Percentiles rank a stretch among this genome's conserved stretches.
Conservation (phyloP, 2,797 vertebrate genomes). For the Agapornis canus region DNA sequence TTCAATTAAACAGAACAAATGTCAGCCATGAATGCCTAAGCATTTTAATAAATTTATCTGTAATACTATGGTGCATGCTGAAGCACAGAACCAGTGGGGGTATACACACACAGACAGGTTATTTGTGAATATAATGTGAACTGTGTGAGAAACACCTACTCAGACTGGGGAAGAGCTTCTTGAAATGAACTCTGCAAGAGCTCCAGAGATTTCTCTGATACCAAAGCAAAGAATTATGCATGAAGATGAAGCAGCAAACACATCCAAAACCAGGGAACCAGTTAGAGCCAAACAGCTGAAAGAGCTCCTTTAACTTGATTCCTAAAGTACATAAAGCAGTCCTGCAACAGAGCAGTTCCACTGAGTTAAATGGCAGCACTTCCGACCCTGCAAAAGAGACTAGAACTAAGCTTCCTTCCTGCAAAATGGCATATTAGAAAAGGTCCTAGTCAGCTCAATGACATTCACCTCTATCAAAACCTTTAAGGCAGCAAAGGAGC, state of each 20-base stretch:
- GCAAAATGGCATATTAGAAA: background rate
- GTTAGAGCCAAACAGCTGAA: background rate
- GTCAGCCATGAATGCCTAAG: conserved; percentile 57
- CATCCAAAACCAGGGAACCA: background rate
- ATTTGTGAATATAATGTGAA: conserved; percentile 24
- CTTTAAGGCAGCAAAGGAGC: background rate
- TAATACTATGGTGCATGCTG: conserved; percentile 37
- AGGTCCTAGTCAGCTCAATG: background rate
- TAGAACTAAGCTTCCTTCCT: background rate
- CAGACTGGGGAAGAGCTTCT: background rate
- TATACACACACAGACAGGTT: background rate
- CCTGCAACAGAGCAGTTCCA: background rate
- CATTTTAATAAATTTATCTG: conserved; percentile 73
- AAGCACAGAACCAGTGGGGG: conserved; percentile 34
- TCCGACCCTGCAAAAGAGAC: background rate
- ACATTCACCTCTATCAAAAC: background rate
- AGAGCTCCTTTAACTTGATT: background rate
- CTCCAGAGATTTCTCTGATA: background rate
- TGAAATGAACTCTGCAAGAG: background rate
- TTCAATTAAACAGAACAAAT: conserved; percentile 70
- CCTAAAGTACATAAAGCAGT: background rate
- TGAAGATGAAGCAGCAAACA: background rate
- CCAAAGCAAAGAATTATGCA: background rate
- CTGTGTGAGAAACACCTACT: background rate
- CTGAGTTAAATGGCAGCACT: background rate